phyloP scores from a whole-genome alignment of 2,888 invertebrate species.

The Apantesis nais region DNA sequence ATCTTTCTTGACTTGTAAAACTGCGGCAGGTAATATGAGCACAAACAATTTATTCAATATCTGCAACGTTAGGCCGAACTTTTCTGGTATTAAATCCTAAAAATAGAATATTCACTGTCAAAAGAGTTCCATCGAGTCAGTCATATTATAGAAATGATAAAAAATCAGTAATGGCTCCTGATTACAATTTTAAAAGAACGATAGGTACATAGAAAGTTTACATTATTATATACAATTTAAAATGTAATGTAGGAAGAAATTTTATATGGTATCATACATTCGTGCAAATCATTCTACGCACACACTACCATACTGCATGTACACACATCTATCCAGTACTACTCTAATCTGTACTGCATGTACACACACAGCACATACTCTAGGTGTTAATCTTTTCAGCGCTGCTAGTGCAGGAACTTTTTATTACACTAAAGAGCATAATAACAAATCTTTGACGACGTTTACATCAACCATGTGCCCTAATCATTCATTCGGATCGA shows the following conservation, averaged over 20 bases:
- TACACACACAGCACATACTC: background rate
- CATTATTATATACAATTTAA: background rate
- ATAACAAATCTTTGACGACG: background rate
- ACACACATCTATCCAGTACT: background rate
- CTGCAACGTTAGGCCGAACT: slow-evolving; percentile 90
- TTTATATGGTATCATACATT: background rate
- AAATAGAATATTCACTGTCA: slow-evolving; percentile 40
- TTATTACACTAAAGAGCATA: background rate
- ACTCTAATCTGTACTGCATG: no score
- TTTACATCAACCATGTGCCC: background rate
- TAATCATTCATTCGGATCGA: background rate
- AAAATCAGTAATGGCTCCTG: background rate
- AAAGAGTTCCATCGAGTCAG: background rate
- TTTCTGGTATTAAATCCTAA: slow-evolving; percentile 90
- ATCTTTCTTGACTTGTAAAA: slow-evolving; percentile 90
- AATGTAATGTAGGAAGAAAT: background rate
- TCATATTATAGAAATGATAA: background rate
- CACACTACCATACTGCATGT: background rate
- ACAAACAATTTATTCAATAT: slow-evolving; percentile 91
- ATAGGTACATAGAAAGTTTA: background rate
- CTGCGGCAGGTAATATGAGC: slow-evolving; percentile 92
- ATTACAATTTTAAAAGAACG: background rate
- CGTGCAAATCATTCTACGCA: background rate
- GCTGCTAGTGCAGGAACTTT: background rate
- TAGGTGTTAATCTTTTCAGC: background rate